Percentiles rank a stretch among this genome's conserved stretches.
Conservation (phyloP, 2,888 invertebrate genomes). For the Galerucella pusilla region DNA sequence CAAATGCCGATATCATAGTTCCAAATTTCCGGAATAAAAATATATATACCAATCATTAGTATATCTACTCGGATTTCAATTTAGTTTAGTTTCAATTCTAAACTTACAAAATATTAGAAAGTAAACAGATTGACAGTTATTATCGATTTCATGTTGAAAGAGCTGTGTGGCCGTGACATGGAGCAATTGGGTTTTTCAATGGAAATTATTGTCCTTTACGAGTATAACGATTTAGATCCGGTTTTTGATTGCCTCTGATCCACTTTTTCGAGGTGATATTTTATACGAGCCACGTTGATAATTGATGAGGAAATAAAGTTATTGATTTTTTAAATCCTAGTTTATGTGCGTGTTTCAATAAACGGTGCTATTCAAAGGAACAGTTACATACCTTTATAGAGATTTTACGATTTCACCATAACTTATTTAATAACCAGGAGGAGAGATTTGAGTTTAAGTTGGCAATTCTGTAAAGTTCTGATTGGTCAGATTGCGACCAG, state of each 20-base stretch:
- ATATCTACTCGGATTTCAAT: not conserved
- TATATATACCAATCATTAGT: too few species aligned
- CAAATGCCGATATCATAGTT: too few species aligned
- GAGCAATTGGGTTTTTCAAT: constrained; percentile 29
- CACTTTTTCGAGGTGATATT: constrained; percentile 14
- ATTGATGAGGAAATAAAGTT: constrained; percentile 13
- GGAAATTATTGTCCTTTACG: constrained; percentile 24
- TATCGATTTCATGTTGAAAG: constrained; percentile 24
- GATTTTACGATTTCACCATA: too few species aligned
- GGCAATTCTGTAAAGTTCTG: too few species aligned
- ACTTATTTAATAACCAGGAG: too few species aligned
- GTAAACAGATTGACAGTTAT: constrained; percentile 3
- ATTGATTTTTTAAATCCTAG: constrained; percentile 15
- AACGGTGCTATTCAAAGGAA: not conserved
- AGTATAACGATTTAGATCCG: constrained; percentile 34
- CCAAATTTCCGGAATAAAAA: too few species aligned
- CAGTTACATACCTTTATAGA: not conserved
- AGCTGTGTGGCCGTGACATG: constrained; percentile 15
- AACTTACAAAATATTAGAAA: not conserved
- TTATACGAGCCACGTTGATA: constrained; percentile 14
- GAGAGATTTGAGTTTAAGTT: too few species aligned
- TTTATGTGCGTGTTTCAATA: not conserved
- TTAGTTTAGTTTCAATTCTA: not conserved
- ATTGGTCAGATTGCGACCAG: too few species aligned
- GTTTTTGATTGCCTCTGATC: constrained; percentile 30